These are phyloP conservation scores for Pristionchus arcanus DNA, from an alignment of 2,888 invertebrate genomes.

Conservation along the genomic window DNA sequence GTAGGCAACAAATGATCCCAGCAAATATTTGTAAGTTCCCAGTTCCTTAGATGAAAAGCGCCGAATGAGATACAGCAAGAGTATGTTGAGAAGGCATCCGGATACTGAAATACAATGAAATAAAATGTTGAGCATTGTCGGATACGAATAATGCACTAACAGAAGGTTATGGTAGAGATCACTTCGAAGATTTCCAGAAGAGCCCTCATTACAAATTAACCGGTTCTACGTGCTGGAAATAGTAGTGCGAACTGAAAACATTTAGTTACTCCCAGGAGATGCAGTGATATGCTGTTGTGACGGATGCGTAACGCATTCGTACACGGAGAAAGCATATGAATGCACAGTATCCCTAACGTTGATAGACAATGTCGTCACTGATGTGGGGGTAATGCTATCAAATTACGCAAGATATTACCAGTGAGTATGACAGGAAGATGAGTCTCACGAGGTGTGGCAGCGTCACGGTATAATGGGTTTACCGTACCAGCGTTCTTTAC, in stretches of 20 bases:
- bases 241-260: not conserved
- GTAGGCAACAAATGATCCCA: not conserved
- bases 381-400: not conserved
- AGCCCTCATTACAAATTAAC: not conserved
- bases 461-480: not conserved
- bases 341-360: no score
- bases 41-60: not conserved
- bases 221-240: not conserved
- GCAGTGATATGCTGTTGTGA: not conserved
- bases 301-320: not conserved
- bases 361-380: not conserved
- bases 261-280: not conserved
- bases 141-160: not conserved
- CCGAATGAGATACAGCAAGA: not conserved
- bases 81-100: not conserved
- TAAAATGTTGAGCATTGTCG: not conserved
- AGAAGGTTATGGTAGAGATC: not conserved
- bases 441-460: not conserved
- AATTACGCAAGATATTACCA: not conserved
- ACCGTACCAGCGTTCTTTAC: not conserved
- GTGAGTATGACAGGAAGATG: not conserved
- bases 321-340: not conserved
- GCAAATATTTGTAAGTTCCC: not conserved
- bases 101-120: not conserved
- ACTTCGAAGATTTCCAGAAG: not conserved